These are phyloP conservation scores for Nomada fucata DNA, from an alignment of 2,888 invertebrate genomes.

Conservation along the genomic window DNA sequence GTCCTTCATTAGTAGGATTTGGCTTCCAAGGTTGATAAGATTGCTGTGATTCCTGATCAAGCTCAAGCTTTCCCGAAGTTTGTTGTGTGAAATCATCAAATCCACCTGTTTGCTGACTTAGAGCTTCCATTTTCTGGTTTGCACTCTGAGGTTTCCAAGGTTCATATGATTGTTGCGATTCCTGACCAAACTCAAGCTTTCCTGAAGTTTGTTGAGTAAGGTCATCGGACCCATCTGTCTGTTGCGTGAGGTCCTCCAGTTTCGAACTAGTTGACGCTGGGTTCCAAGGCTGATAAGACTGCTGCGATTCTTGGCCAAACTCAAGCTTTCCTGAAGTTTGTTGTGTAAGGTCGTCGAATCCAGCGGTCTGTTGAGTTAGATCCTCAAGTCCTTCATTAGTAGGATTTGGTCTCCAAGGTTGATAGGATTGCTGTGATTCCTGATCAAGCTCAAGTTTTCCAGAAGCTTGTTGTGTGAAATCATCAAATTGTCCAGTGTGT, in stretches of 20 bases:
- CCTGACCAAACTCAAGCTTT: slow-evolving; percentile 44
- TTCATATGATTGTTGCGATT: slow-evolving; percentile 43
- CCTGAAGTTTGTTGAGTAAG: slow-evolving; percentile 16
- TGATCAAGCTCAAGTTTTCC: slow-evolving; percentile 50
- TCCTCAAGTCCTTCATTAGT: slow-evolving; percentile 41
- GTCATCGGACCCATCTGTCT: slow-evolving; percentile 65
- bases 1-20: slow-evolving; percentile 1
- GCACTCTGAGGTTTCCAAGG: slow-evolving; percentile 19
- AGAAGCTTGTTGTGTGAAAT: slow-evolving; percentile 49
- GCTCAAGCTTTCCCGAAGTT: slow-evolving; percentile 57
- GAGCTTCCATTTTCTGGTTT: slow-evolving; percentile 44
- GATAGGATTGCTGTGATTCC: slow-evolving; percentile 20
- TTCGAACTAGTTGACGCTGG: slow-evolving; percentile 28
- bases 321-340: slow-evolving; percentile 61
- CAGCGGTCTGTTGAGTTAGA: slow-evolving; percentile 45
- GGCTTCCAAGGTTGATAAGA: slow-evolving; percentile 21
- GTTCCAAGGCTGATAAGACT: slow-evolving; percentile 59
- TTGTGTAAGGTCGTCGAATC: slow-evolving; percentile 67
- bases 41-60: slow-evolving; percentile 22
- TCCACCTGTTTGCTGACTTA: slow-evolving; percentile 37
- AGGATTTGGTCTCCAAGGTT: slow-evolving; percentile 14
- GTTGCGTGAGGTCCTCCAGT: slow-evolving; percentile 43
- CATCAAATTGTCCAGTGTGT: slow-evolving; percentile 33
- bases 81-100: slow-evolving; percentile 73
- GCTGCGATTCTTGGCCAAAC: slow-evolving; percentile 22